A percentile compares a stretch with the other conserved stretches of the same genome.
phyloP scores from a whole-genome alignment of 2,113 vertebrate species.

The Synchiropus splendidus region DNA sequence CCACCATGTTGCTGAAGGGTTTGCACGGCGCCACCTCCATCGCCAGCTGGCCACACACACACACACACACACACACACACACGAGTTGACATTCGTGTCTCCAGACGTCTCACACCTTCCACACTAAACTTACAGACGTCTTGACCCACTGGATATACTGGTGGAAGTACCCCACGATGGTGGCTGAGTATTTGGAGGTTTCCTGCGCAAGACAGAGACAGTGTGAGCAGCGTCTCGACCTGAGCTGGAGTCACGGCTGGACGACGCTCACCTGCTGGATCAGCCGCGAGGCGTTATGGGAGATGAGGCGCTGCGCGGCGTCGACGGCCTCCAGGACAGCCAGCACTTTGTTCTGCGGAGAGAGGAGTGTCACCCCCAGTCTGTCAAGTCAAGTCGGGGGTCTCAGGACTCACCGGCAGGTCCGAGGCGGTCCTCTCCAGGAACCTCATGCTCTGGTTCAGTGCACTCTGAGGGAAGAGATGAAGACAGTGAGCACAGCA shows the following conservation, averaged over 20 bases:
- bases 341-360: conserved; percentile 69
- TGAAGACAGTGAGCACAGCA: conserved; percentile 4
- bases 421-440: conserved; percentile 71
- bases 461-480: conserved; percentile 51
- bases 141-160: conserved; percentile 82
- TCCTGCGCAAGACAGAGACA: conserved; percentile 63
- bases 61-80: neutral
- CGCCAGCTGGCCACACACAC: conserved; percentile 62
- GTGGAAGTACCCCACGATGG: conserved; percentile 77
- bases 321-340: conserved; percentile 67
- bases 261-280: conserved; percentile 65
- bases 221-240: no score
- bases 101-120: no score
- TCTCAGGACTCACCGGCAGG: conserved; percentile 66
- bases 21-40: conserved; percentile 83
- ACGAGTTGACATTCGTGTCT: neutral
- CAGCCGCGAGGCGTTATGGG: conserved; percentile 67
- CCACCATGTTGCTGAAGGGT: conserved; percentile 83
- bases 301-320: conserved; percentile 77
- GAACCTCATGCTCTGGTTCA: conserved; percentile 73
- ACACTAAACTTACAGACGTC: conserved; percentile 84
- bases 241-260: neutral
- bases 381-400: neutral
- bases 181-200: conserved; percentile 71
- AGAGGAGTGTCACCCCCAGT: no score